Base-by-base conservation (phyloP, 2,113 vertebrate genomes). In the Melanotaenia duboulayi region DNA sequence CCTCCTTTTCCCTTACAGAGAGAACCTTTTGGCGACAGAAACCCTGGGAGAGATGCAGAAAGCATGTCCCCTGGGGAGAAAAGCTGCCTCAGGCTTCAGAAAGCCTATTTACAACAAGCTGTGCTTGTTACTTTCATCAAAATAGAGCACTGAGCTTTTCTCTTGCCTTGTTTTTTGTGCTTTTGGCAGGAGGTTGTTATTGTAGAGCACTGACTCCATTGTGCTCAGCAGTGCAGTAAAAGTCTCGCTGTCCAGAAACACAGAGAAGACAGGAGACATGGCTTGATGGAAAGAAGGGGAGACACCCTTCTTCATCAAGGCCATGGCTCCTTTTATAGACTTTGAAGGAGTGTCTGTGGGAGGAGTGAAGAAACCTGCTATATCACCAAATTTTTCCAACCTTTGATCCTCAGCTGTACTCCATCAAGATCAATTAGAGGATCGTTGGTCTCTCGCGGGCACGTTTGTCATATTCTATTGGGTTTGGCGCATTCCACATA, bases 61-160 rank as follows among this genome's bases (percentile, higher is more conserved):
- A 92, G 90, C 89, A 86, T 63, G 84, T 93, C 92, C 92, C 91
- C 90, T 82, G 78, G 92, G 90, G 91, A 93, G 93, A 88, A 89
- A 89, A 90, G 88, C 90, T 91, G 92, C 92, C 94, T 93, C 86
- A 59, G 93, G 93, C 91, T 90, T 87, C 89, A 92, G 89, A 93
- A 93, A 94, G 92, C 93, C 94, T 94, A 94, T 94, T 94, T 94
- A 93, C 94, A 91, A 93, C 94, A 94, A 94, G 93, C 94, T 94
- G 93, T 93, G 94, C 92, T 94, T 94, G 92, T 94, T 94, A 93
- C 92, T 93, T 93, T 93, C 91, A 94, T 93, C 93, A 94, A 93
- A 94, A 94, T 93, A 92, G 93, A 94, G 92, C 93, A 91, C 80
- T 81, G 89, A 91, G 93, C 93, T 92, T 92, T 92, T 92, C 90